These are phyloP conservation scores for Macropus fuliginosus DNA, from an alignment of 2,797 vertebrate genomes.

Conservation along the genomic window DNA sequence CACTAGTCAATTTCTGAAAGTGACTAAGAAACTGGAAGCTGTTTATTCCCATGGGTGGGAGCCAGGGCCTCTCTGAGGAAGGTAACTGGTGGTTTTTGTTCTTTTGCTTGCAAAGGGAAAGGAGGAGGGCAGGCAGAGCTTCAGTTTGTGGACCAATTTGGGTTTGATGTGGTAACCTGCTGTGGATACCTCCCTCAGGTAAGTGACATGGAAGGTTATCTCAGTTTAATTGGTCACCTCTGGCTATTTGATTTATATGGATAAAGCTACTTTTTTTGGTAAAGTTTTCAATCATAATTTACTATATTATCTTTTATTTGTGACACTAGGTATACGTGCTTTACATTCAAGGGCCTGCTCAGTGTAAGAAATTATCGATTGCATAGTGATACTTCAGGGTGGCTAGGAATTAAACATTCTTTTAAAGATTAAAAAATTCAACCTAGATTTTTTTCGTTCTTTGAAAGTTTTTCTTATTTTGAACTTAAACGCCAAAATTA, in stretches of 20 bases:
- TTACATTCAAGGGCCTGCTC: background rate
- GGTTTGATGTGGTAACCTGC: conserved; percentile 92
- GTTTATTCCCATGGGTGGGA: background rate
- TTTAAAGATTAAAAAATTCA: background rate
- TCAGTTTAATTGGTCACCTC: background rate
- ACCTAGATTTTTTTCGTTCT: background rate
- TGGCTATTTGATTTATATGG: background rate
- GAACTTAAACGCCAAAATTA: background rate
- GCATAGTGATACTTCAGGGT: background rate
- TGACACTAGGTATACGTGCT: background rate
- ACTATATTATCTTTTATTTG: background rate
- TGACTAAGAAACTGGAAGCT: background rate
- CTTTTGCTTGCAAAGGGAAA: conserved; percentile 87
- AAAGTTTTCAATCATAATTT: background rate
- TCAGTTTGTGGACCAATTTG: conserved; percentile 89
- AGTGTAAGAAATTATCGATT: background rate
- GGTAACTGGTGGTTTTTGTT: conserved; percentile 45
- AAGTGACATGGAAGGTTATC: conserved; percentile 32
- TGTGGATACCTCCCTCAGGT: conserved; percentile 97
- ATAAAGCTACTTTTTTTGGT: background rate
- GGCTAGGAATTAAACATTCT: background rate
- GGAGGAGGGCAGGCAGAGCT: conserved; percentile 86
- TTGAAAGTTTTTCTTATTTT: background rate
- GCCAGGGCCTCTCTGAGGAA: background rate
- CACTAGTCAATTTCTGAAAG: background rate